Evolutionary conservation across 2,113 vertebrate genomes (phyloP).

Genomic region (Erpornis zantholeuca): DNA sequence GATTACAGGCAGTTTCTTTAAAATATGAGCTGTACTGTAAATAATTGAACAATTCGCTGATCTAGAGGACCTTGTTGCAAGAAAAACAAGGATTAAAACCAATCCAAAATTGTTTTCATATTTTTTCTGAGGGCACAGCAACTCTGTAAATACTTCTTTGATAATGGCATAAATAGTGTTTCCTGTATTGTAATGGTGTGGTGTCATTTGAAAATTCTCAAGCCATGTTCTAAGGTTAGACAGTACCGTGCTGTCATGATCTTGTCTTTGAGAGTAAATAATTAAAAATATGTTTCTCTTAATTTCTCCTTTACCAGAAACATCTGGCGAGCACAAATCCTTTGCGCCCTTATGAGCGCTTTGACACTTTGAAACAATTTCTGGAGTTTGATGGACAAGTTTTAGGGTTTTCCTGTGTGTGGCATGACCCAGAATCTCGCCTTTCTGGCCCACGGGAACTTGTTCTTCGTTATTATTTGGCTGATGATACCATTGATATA

Average conservation of each 20-base stretch:
- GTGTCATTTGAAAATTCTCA: background rate
- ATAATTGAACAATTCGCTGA: background rate
- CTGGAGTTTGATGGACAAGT: slow-evolving; percentile 82
- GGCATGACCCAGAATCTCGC: slow-evolving; percentile 78
- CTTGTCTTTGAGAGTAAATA: background rate
- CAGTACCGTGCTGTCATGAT: background rate
- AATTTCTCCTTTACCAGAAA: slow-evolving; percentile 60
- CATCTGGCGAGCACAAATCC: slow-evolving; percentile 73
- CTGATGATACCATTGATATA: slow-evolving; percentile 89
- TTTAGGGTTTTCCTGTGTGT: slow-evolving; percentile 87
- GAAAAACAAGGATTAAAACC: background rate
- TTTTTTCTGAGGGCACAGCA: background rate
- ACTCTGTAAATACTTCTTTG: background rate
- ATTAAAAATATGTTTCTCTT: background rate
- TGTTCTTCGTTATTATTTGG: slow-evolving; percentile 85
- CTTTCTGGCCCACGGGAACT: slow-evolving; percentile 78
- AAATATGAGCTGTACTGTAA: background rate
- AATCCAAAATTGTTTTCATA: background rate
- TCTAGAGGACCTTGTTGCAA: background rate
- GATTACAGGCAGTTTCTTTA: background rate
- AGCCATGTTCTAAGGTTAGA: background rate
- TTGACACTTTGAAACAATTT: slow-evolving; percentile 83
- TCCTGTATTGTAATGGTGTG: background rate
- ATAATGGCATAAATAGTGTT: background rate
- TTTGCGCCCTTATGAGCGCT: slow-evolving; percentile 79